Evolutionary conservation across 2,113 vertebrate genomes (phyloP).

Genomic region (Podarcis raffonei): DNA sequence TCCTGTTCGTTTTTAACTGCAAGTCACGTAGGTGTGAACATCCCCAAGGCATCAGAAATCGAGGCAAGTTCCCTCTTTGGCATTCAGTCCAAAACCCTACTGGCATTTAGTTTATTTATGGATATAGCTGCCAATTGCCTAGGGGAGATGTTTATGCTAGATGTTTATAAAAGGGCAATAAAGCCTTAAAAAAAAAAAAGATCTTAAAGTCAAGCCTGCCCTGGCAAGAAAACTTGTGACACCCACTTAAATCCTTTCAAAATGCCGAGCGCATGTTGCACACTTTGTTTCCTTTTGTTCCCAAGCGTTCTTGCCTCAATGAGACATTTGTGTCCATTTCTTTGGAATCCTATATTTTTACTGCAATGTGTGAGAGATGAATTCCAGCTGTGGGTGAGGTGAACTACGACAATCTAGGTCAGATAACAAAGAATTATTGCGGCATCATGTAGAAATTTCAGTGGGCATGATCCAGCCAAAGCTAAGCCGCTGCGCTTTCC

Average conservation of each 20-base stretch:
- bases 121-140: not conserved
- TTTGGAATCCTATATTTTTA: not conserved
- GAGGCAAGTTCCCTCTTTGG: not conserved
- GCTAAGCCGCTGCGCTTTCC: not conserved
- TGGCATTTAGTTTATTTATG: not conserved
- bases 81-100: not conserved
- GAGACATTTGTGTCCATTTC: conserved; percentile 9
- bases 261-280: not conserved
- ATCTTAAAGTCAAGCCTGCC: not conserved
- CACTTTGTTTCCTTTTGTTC: conserved; percentile 11
- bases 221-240: not conserved
- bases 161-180: conserved; percentile 22
- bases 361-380: conserved; percentile 1
- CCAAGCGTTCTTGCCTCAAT: conserved; percentile 26
- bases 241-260: not conserved
- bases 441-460: not conserved
- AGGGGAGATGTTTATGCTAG: conserved; percentile 13
- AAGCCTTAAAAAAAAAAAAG: not conserved
- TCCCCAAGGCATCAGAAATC: not conserved
- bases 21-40: not conserved
- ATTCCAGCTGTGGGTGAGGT: not conserved
- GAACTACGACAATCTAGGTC: not conserved
- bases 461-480: not conserved
- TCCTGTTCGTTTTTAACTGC: not conserved
- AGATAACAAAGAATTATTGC: not conserved